Conservation (phyloP, 1,140 invertebrate species). For the Octopus sinensis region DNA sequence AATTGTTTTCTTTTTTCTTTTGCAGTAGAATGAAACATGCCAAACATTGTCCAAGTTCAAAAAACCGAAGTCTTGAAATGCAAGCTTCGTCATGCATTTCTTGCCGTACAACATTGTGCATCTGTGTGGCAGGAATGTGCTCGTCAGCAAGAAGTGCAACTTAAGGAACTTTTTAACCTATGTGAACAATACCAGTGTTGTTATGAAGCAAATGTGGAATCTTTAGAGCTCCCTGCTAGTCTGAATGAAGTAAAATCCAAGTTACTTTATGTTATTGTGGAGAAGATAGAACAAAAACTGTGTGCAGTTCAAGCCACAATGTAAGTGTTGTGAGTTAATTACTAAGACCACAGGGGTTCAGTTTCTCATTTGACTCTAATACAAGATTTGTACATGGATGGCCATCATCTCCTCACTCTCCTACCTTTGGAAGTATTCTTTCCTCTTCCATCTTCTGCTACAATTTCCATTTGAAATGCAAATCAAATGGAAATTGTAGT, state of each 20-base stretch:
- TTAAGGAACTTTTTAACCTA: background rate
- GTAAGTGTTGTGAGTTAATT: background rate
- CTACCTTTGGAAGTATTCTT: too few relatives aligned
- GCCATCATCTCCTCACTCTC: too few relatives aligned
- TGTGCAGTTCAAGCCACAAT: background rate
- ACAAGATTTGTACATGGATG: too few relatives aligned
- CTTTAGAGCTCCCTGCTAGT: background rate
- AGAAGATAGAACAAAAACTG: background rate
- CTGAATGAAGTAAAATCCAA: background rate
- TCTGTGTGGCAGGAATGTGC: background rate
- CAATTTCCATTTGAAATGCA: too few relatives aligned
- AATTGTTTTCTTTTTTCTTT: too few relatives aligned
- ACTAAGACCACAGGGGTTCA: too few relatives aligned
- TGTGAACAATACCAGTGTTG: background rate
- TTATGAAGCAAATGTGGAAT: background rate
- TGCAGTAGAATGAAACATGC: background rate
- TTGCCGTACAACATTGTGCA: background rate
- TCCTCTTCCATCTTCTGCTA: too few relatives aligned
- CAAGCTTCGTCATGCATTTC: background rate
- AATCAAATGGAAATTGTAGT: too few relatives aligned
- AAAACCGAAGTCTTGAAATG: background rate
- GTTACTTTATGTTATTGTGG: background rate
- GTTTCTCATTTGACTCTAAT: too few relatives aligned
- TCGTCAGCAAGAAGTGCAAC: background rate
- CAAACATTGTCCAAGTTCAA: background rate